Percentiles rank a stretch among this genome's conserved stretches.
Evolutionary conservation across 2,113 vertebrate genomes (phyloP).

Genomic region (Motacilla alba): DNA sequence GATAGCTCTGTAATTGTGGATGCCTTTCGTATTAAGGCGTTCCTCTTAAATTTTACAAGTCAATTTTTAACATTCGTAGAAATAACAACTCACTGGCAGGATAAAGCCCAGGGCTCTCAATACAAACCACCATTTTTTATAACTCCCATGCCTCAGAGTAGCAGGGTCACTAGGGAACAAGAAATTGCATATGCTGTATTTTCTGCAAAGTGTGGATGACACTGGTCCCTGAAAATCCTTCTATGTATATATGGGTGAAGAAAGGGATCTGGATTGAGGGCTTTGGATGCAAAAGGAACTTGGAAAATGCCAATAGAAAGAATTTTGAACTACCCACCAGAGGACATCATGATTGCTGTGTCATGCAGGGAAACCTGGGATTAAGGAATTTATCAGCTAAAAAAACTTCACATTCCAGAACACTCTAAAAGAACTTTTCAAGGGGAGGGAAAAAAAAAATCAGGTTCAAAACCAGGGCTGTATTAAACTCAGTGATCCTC

Average conservation of each 20-base stretch:
- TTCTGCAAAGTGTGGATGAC: not conserved
- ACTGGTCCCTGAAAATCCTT: not conserved
- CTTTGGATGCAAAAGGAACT: not conserved
- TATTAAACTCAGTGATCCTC: not conserved
- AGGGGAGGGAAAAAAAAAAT: fast-evolving
- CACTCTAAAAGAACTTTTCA: not conserved
- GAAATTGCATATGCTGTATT: not conserved
- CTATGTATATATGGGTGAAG: not conserved
- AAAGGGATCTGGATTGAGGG: not conserved
- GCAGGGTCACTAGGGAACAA: not conserved
- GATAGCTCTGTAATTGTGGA: not conserved
- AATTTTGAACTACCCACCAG: not conserved
- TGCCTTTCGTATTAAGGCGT: not conserved
- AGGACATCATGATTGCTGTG: not conserved
- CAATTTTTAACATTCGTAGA: not conserved
- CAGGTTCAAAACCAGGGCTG: not conserved
- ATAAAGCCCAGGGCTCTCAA: not conserved
- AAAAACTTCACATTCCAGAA: not conserved
- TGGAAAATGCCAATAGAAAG: not conserved
- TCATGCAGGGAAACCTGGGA: not conserved
- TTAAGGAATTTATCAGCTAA: not conserved
- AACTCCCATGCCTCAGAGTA: not conserved
- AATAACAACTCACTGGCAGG: not conserved
- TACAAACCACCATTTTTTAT: not conserved
- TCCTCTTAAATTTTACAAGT: not conserved